Evolutionary conservation across 2,888 invertebrate species (phyloP).

Genomic region (Tenthredo mesomela): DNA sequence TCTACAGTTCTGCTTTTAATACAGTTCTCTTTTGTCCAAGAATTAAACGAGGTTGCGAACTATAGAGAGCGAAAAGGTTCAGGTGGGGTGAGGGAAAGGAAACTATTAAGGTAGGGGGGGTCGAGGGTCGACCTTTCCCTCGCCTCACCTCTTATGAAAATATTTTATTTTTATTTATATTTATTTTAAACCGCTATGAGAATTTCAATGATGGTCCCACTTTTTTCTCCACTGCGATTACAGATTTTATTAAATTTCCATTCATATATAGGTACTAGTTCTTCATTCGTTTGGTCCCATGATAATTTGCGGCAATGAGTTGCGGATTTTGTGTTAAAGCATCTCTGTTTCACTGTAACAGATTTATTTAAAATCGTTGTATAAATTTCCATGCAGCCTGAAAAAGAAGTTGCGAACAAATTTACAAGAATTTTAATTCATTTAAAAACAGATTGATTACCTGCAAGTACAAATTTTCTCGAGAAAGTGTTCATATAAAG

Average conservation of each 20-base stretch:
- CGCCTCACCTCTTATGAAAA: conserved; percentile 10
- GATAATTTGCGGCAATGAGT: neutral
- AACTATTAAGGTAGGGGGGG: conserved; percentile 49
- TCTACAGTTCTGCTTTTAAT: conserved; percentile 61
- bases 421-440: neutral
- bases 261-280: neutral
- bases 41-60: conserved; percentile 60
- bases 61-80: conserved; percentile 62
- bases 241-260: neutral
- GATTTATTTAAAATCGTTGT: neutral
- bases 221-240: neutral
- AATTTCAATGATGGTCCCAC: neutral
- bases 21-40: conserved; percentile 63
- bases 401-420: neutral
- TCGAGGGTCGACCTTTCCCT: conserved; percentile 42
- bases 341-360: neutral
- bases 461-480: neutral
- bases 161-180: conserved; percentile 28
- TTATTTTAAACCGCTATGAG: conserved; percentile 5
- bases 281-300: neutral
- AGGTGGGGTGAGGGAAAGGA: conserved; percentile 45
- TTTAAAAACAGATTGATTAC: neutral
- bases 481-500: neutral
- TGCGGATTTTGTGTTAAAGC: neutral
- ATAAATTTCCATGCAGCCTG: neutral